Percentiles rank a stretch among this genome's conserved stretches.
Conservation (phyloP, 2,888 invertebrate genomes). For the Peribatodes rhomboidaria region DNA sequence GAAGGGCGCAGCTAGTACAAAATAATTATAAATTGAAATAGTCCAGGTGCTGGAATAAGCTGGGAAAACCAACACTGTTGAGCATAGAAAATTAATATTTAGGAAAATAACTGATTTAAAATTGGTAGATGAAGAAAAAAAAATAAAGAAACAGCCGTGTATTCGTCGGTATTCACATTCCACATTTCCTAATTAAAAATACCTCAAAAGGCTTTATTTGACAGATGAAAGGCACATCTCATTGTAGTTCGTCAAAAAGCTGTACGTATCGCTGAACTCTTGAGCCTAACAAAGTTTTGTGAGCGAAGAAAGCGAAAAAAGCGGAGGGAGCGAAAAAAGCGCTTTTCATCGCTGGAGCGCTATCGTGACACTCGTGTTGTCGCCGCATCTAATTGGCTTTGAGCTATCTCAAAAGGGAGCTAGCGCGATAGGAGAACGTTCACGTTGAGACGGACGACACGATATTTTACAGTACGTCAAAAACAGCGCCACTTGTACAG, state of each 20-base stretch:
- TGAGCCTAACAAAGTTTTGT: conserved; percentile 59
- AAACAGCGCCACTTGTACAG: not conserved
- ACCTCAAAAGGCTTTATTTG: conserved; percentile 33
- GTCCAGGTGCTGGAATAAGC: too few relatives aligned
- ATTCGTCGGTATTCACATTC: conserved; percentile 19
- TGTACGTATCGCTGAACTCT: conserved; percentile 45
- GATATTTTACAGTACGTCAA: conserved; percentile 9
- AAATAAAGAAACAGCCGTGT: too few relatives aligned
- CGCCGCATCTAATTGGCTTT: conserved; percentile 83
- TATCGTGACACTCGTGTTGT: conserved; percentile 67
- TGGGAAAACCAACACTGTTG: too few relatives aligned
- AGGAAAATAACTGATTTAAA: too few relatives aligned
- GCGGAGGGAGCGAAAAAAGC: conserved; percentile 52
- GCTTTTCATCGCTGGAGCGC: conserved; percentile 56
- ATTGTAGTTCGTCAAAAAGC: conserved; percentile 40
- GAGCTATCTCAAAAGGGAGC: conserved; percentile 77
- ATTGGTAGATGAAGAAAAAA: too few relatives aligned
- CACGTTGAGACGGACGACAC: conserved; percentile 56
- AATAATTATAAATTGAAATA: too few relatives aligned
- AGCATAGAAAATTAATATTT: too few relatives aligned
- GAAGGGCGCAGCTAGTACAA: too few relatives aligned
- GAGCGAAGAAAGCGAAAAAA: conserved; percentile 44
- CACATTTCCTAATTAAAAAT: conserved; percentile 44
- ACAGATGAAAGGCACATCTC: conserved; percentile 36
- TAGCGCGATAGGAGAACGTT: conserved; percentile 60